These are phyloP conservation scores for Nasonia vitripennis DNA, from an alignment of 1,140 invertebrate genomes.

Conservation along the genomic window DNA sequence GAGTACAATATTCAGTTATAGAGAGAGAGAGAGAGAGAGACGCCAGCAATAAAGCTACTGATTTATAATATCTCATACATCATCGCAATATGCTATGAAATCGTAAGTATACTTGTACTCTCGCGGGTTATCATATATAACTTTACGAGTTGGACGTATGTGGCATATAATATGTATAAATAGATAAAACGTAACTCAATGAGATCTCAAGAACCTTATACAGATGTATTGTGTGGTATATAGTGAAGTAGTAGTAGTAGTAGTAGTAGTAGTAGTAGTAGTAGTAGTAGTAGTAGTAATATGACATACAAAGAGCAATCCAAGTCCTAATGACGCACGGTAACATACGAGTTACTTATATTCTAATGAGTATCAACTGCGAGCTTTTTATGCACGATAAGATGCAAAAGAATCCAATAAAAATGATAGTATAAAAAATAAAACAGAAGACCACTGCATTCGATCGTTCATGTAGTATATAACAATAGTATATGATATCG, in stretches of 20 bases:
- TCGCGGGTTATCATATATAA: constrained; percentile 29
- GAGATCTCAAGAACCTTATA: constrained; percentile 27
- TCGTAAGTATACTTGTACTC: constrained; percentile 38
- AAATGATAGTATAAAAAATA: constrained; percentile 17
- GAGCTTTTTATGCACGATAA: constrained; percentile 43
- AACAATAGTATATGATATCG: neutral
- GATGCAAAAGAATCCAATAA: constrained; percentile 39
- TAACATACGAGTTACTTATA: constrained; percentile 28
- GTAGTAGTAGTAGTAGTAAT: neutral
- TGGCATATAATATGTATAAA: neutral
- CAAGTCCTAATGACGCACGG: constrained; percentile 49
- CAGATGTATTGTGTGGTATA: constrained; percentile 26
- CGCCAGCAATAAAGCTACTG: neutral
- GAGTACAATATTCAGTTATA: constrained; percentile 40
- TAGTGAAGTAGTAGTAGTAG: neutral
- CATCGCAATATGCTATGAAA: neutral
- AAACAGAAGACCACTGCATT: constrained; percentile 4
- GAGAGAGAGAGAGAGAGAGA: neutral
- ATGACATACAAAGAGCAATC: constrained; percentile 38
- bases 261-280: neutral
- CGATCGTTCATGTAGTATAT: constrained; percentile 6
- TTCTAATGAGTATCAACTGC: constrained; percentile 32
- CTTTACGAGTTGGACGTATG: constrained; percentile 22
- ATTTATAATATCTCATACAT: neutral
- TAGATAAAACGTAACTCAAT: constrained; percentile 10